Evolutionary conservation across 2,797 vertebrate species (phyloP).

Genomic region (Saxicola maurus): DNA sequence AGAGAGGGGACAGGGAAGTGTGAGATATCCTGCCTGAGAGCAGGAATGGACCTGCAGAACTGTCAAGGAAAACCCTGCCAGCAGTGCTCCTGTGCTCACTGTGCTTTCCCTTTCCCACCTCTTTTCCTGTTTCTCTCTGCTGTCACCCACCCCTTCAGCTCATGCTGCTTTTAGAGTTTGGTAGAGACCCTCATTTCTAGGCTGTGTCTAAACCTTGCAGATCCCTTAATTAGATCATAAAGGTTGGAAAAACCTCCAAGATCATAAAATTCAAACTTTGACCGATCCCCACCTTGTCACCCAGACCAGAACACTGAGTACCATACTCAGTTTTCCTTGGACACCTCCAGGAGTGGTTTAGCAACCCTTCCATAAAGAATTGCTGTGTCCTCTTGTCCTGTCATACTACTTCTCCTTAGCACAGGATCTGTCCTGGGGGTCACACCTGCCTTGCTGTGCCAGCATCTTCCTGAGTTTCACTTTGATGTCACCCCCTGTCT

Average conservation of each 20-base stretch:
- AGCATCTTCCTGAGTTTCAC: not conserved
- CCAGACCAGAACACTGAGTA: not conserved
- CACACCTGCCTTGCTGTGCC: not conserved
- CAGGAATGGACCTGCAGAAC: not conserved
- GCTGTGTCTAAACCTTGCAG: not conserved
- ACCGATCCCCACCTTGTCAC: rapidly evolving
- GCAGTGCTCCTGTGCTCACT: not conserved
- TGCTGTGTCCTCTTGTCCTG: not conserved
- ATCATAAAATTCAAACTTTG: not conserved
- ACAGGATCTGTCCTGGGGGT: not conserved
- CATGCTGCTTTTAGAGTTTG: not conserved
- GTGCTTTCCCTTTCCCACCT: not conserved
- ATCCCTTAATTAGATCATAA: not conserved
- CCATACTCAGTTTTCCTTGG: rapidly evolving
- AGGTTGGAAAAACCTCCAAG: not conserved
- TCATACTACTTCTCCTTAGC: not conserved
- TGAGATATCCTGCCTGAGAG: not conserved
- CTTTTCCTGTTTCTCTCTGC: not conserved
- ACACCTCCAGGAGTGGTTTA: not conserved
- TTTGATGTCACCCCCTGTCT: not conserved
- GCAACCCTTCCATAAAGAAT: rapidly evolving
- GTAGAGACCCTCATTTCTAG: not conserved
- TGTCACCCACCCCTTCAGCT: not conserved
- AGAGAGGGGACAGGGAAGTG: not conserved
- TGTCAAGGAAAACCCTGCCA: not conserved